A percentile compares a stretch with the other conserved stretches of the same genome.
phyloP scores from a whole-genome alignment of 2,888 invertebrate genomes.

The Lasioglossum villosulum region DNA sequence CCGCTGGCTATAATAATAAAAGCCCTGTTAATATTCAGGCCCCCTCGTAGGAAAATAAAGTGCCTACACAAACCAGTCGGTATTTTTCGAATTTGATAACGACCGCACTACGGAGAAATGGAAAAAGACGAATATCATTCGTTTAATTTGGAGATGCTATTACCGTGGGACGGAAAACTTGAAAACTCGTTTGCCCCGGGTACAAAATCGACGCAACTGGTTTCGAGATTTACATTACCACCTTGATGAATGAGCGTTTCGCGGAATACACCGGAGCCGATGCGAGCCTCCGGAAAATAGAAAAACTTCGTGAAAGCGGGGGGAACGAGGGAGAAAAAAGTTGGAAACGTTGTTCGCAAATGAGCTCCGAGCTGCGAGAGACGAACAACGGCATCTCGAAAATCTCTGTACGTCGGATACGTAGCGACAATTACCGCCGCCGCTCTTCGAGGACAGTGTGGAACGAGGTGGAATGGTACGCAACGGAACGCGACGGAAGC shows the following conservation, averaged over 20 bases:
- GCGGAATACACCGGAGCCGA: background rate
- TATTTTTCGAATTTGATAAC: background rate
- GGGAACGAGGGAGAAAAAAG: background rate
- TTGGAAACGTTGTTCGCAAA: background rate
- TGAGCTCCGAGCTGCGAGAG: conserved; percentile 22
- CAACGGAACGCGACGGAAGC: conserved; percentile 66
- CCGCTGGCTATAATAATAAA: background rate
- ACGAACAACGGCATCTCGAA: conserved; percentile 15
- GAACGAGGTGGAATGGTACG: conserved; percentile 47
- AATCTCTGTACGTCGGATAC: conserved; percentile 28
- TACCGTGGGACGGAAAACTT: no score
- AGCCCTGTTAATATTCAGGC: background rate
- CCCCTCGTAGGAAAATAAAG: background rate
- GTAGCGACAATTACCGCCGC: conserved; percentile 42
- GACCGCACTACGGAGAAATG: background rate
- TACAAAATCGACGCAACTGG: background rate
- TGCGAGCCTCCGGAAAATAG: background rate
- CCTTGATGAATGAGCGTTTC: conserved; percentile 12
- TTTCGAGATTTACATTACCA: conserved; percentile 11
- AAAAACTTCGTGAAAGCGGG: background rate
- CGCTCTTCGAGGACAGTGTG: conserved; percentile 34
- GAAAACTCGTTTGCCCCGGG: background rate
- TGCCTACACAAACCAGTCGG: background rate
- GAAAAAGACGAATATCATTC: background rate
- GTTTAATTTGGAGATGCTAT: background rate